These are phyloP conservation scores for Halcyon badia DNA, from an alignment of 2,797 vertebrate genomes.

Conservation along the genomic window DNA sequence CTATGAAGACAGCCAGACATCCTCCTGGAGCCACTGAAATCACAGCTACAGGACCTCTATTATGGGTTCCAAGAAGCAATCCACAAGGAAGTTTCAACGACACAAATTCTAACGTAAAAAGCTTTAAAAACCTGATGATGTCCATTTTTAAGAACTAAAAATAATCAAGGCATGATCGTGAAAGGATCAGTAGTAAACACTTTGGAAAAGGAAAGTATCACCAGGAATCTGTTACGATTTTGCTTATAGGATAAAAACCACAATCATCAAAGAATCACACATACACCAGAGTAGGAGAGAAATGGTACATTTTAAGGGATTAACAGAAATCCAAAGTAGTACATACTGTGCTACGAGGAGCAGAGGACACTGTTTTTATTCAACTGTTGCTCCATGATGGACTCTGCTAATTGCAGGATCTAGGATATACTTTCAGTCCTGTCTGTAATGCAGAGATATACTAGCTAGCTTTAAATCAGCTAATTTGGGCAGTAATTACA, in stretches of 20 bases:
- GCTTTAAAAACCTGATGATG: background rate
- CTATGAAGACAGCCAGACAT: background rate
- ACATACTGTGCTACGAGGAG: background rate
- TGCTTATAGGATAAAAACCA: background rate
- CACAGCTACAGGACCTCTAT: background rate
- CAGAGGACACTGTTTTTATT: background rate
- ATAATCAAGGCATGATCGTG: fast-evolving
- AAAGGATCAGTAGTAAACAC: background rate
- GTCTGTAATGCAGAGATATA: background rate
- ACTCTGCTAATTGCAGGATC: background rate
- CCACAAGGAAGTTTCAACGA: background rate
- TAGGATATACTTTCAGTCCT: background rate
- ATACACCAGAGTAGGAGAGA: background rate
- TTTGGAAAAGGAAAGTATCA: background rate
- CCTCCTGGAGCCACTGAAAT: background rate
- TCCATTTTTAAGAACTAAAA: background rate
- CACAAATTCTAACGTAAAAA: background rate
- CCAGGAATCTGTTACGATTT: background rate
- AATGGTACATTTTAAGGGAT: background rate
- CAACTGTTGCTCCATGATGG: background rate
- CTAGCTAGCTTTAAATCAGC: background rate
- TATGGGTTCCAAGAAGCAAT: background rate
- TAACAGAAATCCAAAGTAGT: background rate
- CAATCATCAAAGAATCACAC: background rate
- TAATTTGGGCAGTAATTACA: background rate